Percentiles rank a stretch among this genome's conserved stretches.
Conservation (phyloP, 2,797 vertebrate species). For the Margarornis squamiger region DNA sequence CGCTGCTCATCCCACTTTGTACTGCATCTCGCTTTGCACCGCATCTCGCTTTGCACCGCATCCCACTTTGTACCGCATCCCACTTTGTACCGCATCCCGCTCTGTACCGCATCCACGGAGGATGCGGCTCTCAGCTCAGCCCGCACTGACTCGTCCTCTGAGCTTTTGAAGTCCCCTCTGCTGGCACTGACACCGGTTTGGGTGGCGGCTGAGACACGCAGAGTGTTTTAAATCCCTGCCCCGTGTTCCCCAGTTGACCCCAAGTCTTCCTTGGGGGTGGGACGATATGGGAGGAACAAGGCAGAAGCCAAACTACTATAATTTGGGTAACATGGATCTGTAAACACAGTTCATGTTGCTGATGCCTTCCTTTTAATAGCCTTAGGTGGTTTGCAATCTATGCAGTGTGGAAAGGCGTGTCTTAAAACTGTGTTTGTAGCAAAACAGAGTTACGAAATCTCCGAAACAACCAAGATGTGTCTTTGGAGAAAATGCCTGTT, state of each 20-base stretch:
- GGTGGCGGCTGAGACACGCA: background rate
- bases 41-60: background rate
- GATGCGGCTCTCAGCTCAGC: background rate
- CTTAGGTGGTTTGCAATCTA: background rate
- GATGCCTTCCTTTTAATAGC: background rate
- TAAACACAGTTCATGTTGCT: accelerated
- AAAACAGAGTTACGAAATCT: background rate
- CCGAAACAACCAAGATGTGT: background rate
- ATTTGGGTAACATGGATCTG: background rate
- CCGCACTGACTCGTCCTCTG: background rate
- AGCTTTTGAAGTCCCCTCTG: background rate
- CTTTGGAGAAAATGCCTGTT: background rate
- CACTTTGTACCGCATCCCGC: no score
- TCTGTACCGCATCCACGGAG: background rate
- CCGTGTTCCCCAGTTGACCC: accelerated
- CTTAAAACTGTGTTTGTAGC: background rate
- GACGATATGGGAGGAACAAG: background rate
- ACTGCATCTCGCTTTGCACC: no score
- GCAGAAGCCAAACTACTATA: background rate
- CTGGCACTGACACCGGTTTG: background rate
- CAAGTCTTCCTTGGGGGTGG: background rate
- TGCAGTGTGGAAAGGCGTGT: background rate
- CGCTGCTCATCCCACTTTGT: background rate
- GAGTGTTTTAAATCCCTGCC: background rate
- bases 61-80: background rate